A percentile compares a stretch with the other conserved stretches of the same genome.
phyloP scores from a whole-genome alignment of 2,797 vertebrate genomes.

The Sphenodon punctatus region DNA sequence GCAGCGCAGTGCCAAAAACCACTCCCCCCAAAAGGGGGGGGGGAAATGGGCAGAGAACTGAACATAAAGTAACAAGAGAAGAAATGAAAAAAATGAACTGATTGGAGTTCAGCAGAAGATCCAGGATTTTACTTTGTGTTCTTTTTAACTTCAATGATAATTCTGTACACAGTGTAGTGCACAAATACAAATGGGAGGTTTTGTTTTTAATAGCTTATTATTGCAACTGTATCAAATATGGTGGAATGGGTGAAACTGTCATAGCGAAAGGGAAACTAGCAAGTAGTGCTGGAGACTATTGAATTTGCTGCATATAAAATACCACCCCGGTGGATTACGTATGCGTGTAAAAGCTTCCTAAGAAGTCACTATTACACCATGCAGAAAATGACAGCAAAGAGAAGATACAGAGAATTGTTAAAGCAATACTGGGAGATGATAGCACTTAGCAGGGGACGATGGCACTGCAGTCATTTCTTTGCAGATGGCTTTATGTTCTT shows the following conservation, averaged over 20 bases:
- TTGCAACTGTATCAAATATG: neutral
- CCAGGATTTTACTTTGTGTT: too few species aligned
- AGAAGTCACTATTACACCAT: neutral
- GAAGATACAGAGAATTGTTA: neutral
- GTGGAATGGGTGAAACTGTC: neutral
- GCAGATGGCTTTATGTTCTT: neutral
- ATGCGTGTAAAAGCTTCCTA: neutral
- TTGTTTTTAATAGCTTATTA: neutral
- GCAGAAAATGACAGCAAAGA: slow-evolving; percentile 4
- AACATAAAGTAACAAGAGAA: neutral
- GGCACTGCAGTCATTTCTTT: neutral
- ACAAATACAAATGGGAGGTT: neutral
- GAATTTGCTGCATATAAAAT: neutral
- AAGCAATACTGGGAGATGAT: neutral
- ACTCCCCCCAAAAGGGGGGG: too few species aligned
- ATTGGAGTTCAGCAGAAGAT: too few species aligned
- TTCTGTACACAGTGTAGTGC: neutral
- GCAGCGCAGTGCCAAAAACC: too few species aligned
- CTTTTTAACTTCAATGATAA: neutral
- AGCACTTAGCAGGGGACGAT: neutral
- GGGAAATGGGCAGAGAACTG: too few species aligned
- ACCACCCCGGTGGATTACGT: neutral
- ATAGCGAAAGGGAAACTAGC: slow-evolving; percentile 10
- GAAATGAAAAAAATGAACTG: neutral
- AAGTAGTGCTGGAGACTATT: neutral